Evolutionary conservation across 2,888 invertebrate species (phyloP), one percentile per base, ranked within the genome.

Genomic region (Drosophila acutilabella): DNA sequence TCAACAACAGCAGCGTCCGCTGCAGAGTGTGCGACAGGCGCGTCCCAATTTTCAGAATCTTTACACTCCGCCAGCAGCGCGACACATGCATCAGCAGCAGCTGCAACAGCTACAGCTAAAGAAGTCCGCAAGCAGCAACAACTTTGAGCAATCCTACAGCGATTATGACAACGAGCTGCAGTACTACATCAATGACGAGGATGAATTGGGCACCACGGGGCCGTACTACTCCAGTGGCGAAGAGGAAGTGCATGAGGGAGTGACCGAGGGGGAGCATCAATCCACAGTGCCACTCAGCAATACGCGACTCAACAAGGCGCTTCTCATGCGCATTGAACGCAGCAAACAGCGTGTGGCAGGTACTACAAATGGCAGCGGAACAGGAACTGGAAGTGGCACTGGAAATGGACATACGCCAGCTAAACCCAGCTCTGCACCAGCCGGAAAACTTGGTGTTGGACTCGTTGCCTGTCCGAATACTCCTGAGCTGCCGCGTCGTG

Each of bases 271-370:
- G 57, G 1, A 40, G n/a, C 80, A 64, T n/a, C 71, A 62, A 4
- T 36, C 42, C 1, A 14, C 78, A 0, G 84, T 78, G 51, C 89
- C 83, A 16, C 81, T 94, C 65, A 93, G 93, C 44, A 94, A 93
- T 74, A 94, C 94, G 89, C 94, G 94, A 65, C 95, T 95, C 80
- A 97, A 97, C 91, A 94, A 96, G 75, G 95, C 96, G n/a, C 93
- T 95, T 68, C 94, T 95, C 89, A 93, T 96, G 93, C 93, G 96
- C 47, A 92, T 93, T 58, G 93, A 93, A 60, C 88, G 92, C 7
- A 93, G 92, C 74, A 93, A 92, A 48, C 92, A 92, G 67, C 90
- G 90, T 45, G 92, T 91, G 1, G 83, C 89, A 13, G 90, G 71
- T 20, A 36, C 36, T 13, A 36, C 36, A 36, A 61, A 33, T 10